Evolutionary conservation across 2,888 invertebrate genomes (phyloP), one percentile per base, ranked within the genome.

Genomic region (Melieria picta): DNA sequence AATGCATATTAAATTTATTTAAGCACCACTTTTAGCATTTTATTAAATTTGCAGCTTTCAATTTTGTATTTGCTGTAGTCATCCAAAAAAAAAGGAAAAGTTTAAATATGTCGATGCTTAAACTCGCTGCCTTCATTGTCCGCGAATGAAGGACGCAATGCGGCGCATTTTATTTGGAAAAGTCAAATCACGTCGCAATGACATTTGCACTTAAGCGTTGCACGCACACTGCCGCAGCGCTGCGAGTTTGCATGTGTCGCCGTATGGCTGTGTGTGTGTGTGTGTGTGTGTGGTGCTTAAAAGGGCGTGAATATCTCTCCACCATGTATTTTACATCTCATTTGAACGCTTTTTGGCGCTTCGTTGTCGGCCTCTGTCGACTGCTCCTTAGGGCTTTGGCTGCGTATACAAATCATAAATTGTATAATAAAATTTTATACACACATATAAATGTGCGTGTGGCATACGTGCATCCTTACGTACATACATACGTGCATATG

Each of bases 141-240:
- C 30, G 30, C 30, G 30, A 30, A 30, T 30, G 30, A 30, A 30
- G 30, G 30, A 30, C 30, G 2, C 30, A 30, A 30, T 2, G 30
- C 30, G 30, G 30, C 30, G 30, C 30, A 30, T 30, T 30, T 30
- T 30, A 30, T 30, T 30, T 30, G 42, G 48, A 60, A 58, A 57
- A 60, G 52, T 62, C 48, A 16, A 65, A 61, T 65, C 57, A 67
- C 71, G 61, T 71, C 66, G 6, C 13, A 47, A 46, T 61, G 58
- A 55, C 65, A 66, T 52, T 71, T 62, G 13, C 60, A 60, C 67
- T 60, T 50, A 67, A 58, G 11, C 52, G 48, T 42, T 42, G 5
- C 42, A 58, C 57, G 9, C 45, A 56, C 30, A 30, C 47, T 30
- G n/a, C 16, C 30, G 9, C 60, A 58, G 42, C 57, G 42, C 7